A percentile compares a stretch with the other conserved stretches of the same genome.
These are phyloP conservation scores for Mnemiopsis leidyi DNA, from an alignment of 37 sponge, comb jelly and placozoan species.

Conservation along the genomic window DNA sequence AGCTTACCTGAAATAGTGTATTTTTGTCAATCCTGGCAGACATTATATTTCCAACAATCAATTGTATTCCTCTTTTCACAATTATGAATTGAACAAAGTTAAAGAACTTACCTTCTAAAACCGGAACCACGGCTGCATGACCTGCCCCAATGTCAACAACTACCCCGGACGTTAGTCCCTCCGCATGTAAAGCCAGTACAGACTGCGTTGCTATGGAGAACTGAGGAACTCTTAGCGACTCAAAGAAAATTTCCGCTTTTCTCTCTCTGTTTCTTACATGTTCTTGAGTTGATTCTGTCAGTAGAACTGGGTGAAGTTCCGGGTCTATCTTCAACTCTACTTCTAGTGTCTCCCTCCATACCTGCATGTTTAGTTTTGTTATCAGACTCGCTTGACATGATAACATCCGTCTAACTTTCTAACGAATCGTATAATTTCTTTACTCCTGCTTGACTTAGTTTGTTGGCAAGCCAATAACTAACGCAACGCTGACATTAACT, in stretches of 20 bases:
- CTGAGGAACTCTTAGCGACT: not conserved
- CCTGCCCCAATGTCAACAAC: conserved; percentile 65
- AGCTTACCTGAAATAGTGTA: not conserved
- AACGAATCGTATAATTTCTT: too few relatives aligned
- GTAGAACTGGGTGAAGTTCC: not conserved
- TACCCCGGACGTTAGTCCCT: conserved; percentile 13
- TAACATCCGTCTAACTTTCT: too few relatives aligned
- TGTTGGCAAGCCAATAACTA: not conserved
- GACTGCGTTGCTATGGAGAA: conserved; percentile 11
- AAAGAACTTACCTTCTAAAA: not conserved
- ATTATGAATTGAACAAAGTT: too few relatives aligned
- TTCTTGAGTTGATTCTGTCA: conserved; percentile 20
- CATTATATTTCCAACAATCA: not conserved
- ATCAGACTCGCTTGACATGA: too few relatives aligned
- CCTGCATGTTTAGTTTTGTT: too few relatives aligned
- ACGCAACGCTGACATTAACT: too few relatives aligned
- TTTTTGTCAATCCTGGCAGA: not conserved
- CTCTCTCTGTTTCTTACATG: not conserved
- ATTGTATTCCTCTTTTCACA: too few relatives aligned
- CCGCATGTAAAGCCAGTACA: conserved; percentile 22
- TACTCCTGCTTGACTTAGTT: too few relatives aligned
- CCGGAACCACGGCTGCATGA: not conserved
- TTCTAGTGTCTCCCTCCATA: not conserved
- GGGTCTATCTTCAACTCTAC: not conserved
- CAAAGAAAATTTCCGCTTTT: conserved; percentile 41